Conservation (phyloP, 2,888 invertebrate genomes). For the Disparrhopalites patrizii region DNA sequence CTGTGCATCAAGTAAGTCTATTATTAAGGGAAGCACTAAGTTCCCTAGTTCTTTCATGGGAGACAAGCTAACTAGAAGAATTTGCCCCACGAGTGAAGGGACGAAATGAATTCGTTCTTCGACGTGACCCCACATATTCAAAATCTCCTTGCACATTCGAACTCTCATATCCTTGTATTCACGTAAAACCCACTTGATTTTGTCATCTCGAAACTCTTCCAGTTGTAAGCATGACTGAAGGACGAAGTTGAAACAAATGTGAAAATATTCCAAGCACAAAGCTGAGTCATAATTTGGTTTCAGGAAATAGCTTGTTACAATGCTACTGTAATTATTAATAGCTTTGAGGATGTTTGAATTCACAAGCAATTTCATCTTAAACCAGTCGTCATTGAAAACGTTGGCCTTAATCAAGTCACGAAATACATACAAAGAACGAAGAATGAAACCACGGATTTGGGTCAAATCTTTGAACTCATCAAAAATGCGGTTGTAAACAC, state of each 20-base stretch:
- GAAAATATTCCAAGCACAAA: slow-evolving; percentile 73
- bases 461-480: slow-evolving; percentile 72
- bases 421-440: slow-evolving; percentile 74
- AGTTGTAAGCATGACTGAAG: slow-evolving; percentile 76
- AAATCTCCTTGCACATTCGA: slow-evolving; percentile 83
- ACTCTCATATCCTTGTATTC: slow-evolving; percentile 87
- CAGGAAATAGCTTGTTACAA: slow-evolving; percentile 14
- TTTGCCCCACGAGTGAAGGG: slow-evolving; percentile 88
- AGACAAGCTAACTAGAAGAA: slow-evolving; percentile 79
- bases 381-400: slow-evolving; percentile 84
- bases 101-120: slow-evolving; percentile 72
- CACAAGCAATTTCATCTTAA: slow-evolving; percentile 80
- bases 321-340: slow-evolving; percentile 71
- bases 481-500: slow-evolving; percentile 65
- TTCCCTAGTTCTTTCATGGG: slow-evolving; percentile 7
- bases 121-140: slow-evolving; percentile 85
- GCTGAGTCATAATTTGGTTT: slow-evolving; percentile 22
- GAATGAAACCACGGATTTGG: slow-evolving; percentile 69
- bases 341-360: slow-evolving; percentile 81
- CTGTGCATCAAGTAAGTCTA: slow-evolving; percentile 57
- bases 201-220: slow-evolving; percentile 75
- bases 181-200: slow-evolving; percentile 70
- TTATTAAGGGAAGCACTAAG: slow-evolving; percentile 52
- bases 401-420: slow-evolving; percentile 73
- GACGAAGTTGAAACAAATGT: slow-evolving; percentile 72